These are phyloP conservation scores for Oncopodura yosiiana DNA, from an alignment of 1,140 invertebrate species.

Conservation along the genomic window DNA sequence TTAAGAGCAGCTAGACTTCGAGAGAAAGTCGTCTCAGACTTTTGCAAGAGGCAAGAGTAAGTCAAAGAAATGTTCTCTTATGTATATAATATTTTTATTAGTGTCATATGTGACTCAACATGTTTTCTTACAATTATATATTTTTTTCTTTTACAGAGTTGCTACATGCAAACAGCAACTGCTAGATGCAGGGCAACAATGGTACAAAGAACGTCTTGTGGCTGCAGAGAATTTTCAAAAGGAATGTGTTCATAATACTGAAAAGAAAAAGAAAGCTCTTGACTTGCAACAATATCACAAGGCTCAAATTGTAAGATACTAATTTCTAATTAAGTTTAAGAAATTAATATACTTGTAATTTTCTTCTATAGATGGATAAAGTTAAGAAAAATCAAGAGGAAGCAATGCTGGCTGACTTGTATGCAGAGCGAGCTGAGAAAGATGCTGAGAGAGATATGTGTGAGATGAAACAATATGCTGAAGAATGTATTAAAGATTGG, in stretches of 20 bases:
- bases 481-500: slow-evolving; percentile 28
- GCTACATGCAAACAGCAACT: slow-evolving; percentile 15
- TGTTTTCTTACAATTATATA: background rate
- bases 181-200: slow-evolving; percentile 14
- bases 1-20: slow-evolving; percentile 20
- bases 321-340: background rate
- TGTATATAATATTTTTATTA: background rate
- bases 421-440: no score
- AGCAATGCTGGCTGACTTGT: background rate
- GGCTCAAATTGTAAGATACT: slow-evolving; percentile 17
- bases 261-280: slow-evolving; percentile 12
- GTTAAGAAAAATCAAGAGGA: background rate
- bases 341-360: background rate
- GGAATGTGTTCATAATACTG: slow-evolving; percentile 22
- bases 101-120: background rate
- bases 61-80: background rate
- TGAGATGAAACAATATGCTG: slow-evolving; percentile 29
- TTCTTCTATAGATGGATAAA: background rate
- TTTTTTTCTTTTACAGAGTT: background rate
- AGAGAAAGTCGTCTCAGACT: slow-evolving; percentile 21
- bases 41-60: slow-evolving; percentile 26
- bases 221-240: slow-evolving; percentile 18
- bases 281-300: slow-evolving; percentile 17
- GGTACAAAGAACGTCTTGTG: slow-evolving; percentile 12
- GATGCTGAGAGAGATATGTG: slow-evolving; percentile 21